Conservation (phyloP, 2,797 vertebrate genomes). For the Ptychobarbus kaznakovi region DNA sequence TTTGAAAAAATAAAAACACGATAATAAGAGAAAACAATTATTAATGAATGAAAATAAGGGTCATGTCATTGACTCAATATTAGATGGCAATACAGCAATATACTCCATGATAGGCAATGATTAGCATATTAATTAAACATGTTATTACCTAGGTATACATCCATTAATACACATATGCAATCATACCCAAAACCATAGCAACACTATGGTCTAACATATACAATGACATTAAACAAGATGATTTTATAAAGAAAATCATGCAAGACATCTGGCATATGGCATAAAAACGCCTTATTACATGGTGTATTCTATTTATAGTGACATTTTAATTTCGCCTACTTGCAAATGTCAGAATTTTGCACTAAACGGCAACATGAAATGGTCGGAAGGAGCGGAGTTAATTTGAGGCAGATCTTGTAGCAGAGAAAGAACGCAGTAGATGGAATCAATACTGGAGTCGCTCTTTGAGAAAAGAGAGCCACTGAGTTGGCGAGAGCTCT, state of each 20-base stretch:
- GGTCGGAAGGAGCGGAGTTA: conserved; percentile 50
- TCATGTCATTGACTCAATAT: background rate
- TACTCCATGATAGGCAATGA: background rate
- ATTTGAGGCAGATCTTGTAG: conserved; percentile 47
- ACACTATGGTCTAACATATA: background rate
- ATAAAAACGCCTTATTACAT: conserved; percentile 10
- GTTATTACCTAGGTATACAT: background rate
- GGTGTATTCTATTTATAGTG: conserved; percentile 45
- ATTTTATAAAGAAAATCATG: conserved; percentile 4
- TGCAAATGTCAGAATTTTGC: conserved; percentile 46
- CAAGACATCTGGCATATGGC: background rate
- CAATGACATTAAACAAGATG: background rate
- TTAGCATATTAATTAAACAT: background rate
- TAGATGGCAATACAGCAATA: background rate
- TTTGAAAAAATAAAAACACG: too few relatives aligned
- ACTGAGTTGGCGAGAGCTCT: conserved; percentile 26
- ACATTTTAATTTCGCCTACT: conserved; percentile 52
- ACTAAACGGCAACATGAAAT: conserved; percentile 41
- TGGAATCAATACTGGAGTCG: conserved; percentile 45
- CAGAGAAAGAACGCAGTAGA: conserved; percentile 26
- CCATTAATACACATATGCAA: background rate
- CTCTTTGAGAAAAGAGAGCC: conserved; percentile 22
- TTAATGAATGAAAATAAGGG: background rate
- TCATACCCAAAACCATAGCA: background rate
- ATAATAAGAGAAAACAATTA: background rate